Conservation (phyloP, 2,888 invertebrate genomes). For the Sympetrum striolatum region DNA sequence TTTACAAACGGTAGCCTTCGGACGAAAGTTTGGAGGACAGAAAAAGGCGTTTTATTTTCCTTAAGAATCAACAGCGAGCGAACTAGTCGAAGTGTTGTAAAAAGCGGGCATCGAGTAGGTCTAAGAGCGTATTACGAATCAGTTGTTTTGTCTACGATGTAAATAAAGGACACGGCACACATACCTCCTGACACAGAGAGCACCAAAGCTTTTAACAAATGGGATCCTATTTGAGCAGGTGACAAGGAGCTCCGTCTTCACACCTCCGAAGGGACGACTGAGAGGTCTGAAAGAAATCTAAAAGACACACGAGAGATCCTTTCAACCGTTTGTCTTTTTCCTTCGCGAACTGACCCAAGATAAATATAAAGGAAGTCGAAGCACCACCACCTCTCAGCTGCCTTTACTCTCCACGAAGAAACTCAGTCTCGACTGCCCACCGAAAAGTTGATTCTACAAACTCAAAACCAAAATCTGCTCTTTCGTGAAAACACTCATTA, state of each 20-base stretch:
- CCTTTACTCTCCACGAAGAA: not conserved
- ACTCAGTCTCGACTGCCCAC: too few relatives aligned
- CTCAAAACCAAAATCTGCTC: too few relatives aligned
- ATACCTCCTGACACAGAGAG: not conserved
- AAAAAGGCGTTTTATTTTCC: too few relatives aligned
- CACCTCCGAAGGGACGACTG: not conserved
- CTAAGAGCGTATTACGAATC: not conserved
- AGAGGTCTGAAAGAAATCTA: not conserved
- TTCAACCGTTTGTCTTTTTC: not conserved
- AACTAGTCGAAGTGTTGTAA: too few relatives aligned
- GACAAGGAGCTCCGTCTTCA: constrained; percentile 13
- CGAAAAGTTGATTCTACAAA: too few relatives aligned
- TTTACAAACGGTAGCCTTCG: too few relatives aligned
- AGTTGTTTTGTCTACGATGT: not conserved
- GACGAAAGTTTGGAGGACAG: too few relatives aligned
- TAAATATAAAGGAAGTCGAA: not conserved
- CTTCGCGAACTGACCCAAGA: not conserved
- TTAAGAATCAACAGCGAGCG: too few relatives aligned
- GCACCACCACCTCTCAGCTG: not conserved
- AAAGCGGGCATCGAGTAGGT: not conserved
- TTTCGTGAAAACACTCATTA: too few relatives aligned
- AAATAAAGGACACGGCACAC: not conserved
- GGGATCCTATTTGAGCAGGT: constrained; percentile 19
- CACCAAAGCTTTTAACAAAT: constrained; percentile 29
- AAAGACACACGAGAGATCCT: not conserved